Percentiles rank a stretch among this genome's conserved stretches.
Conservation (phyloP, 2,797 vertebrate species). For the Moxostoma hubbsi region DNA sequence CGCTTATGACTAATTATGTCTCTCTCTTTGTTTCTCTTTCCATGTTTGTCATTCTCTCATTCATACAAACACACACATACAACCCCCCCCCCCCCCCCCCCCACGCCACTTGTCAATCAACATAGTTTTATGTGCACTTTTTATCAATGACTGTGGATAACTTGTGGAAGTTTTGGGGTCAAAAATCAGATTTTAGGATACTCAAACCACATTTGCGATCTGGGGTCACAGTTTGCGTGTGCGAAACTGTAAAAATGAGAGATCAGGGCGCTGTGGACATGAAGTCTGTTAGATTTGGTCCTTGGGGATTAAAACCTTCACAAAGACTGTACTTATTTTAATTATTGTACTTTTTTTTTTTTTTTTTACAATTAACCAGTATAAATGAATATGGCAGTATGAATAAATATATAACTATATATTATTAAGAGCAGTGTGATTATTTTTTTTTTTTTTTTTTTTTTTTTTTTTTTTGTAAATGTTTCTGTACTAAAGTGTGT, state of each 20-base stretch:
- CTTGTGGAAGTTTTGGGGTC: slow-evolving; percentile 3
- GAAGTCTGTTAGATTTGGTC: slow-evolving; percentile 49
- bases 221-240: slow-evolving; percentile 6
- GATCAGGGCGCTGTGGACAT: slow-evolving; percentile 52
- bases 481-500: neutral
- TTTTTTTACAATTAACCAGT: slow-evolving; percentile 82
- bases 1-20: neutral
- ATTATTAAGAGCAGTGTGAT: slow-evolving; percentile 78
- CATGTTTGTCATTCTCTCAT: neutral
- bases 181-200: neutral
- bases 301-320: slow-evolving; percentile 66
- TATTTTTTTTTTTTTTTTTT: slow-evolving; percentile 45
- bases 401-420: slow-evolving; percentile 88
- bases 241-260: slow-evolving; percentile 3
- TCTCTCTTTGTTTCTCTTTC: neutral
- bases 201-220: slow-evolving; percentile 3
- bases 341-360: slow-evolving; percentile 68
- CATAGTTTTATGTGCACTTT: slow-evolving; percentile 18
- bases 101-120: slow-evolving; percentile 5
- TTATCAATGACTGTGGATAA: neutral
- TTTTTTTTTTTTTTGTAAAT: slow-evolving; percentile 47
- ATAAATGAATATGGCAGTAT: slow-evolving; percentile 83
- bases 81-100: neutral
- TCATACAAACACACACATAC: neutral
- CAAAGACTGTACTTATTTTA: slow-evolving; percentile 78